Percentiles rank a stretch among this genome's conserved stretches.
Conservation (phyloP, 2,797 vertebrate species). For the Rhinichthys osculus region DNA sequence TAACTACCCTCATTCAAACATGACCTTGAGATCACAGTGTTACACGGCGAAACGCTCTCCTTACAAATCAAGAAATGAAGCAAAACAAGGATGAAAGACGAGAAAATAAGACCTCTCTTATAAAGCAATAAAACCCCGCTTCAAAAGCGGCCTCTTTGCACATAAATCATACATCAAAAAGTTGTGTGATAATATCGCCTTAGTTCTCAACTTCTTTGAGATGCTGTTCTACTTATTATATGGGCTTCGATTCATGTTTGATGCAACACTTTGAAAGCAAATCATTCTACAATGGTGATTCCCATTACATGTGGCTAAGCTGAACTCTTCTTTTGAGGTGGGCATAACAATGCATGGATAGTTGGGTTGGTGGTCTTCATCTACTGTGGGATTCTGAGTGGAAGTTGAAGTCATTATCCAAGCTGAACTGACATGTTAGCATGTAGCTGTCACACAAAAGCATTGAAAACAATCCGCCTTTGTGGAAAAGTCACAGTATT, state of each 20-base stretch:
- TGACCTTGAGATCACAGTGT: slow-evolving; percentile 57
- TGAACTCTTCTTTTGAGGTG: slow-evolving; percentile 25
- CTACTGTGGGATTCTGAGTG: background rate
- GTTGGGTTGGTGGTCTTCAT: slow-evolving; percentile 15
- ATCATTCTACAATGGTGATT: slow-evolving; percentile 3
- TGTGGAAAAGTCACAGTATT: slow-evolving; percentile 79
- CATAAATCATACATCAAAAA: slow-evolving; percentile 76
- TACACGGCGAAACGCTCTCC: slow-evolving; percentile 48
- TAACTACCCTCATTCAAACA: slow-evolving; percentile 61
- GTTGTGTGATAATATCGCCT: slow-evolving; percentile 38
- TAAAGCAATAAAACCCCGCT: slow-evolving; percentile 61
- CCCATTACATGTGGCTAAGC: background rate
- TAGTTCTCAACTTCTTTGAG: slow-evolving; percentile 63
- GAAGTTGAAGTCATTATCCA: slow-evolving; percentile 37
- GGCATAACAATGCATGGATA: background rate
- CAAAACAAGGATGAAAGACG: slow-evolving; percentile 60
- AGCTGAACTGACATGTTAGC: slow-evolving; percentile 31
- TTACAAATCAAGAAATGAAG: slow-evolving; percentile 54
- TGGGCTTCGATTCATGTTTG: slow-evolving; percentile 49
- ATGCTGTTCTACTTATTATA: slow-evolving; percentile 53
- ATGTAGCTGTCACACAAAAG: slow-evolving; percentile 58
- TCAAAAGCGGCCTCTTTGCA: slow-evolving; percentile 68
- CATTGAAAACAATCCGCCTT: slow-evolving; percentile 77
- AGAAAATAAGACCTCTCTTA: slow-evolving; percentile 66
- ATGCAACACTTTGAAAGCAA: slow-evolving; percentile 26